Evolutionary conservation across 2,888 invertebrate genomes (phyloP), one percentile per base, ranked within the genome.

Genomic region (Masnerella sp.): DNA sequence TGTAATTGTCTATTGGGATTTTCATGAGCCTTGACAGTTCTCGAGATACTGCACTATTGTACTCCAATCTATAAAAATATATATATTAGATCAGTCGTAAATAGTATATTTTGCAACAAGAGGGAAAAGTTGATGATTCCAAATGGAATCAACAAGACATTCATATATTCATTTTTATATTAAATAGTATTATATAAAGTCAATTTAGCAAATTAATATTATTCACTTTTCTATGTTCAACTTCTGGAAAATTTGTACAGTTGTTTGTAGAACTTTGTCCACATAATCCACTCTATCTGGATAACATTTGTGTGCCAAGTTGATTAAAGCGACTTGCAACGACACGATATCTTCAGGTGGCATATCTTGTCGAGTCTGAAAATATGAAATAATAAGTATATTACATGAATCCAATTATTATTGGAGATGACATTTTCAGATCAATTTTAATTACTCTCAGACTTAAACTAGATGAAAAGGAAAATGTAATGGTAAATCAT

Each of bases 261-360:
- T 98, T 42, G 96, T 96, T 51, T 95, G 93, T 77, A 99, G 90
- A 12, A 99, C 98, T 84, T 96, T 94, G 87, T 99, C 98, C 1
- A 98, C 97, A 84, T 97, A 98, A 87, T 96, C 95, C 11, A 97
- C 93, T 82, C 95, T 91, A 84, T 97, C 96, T 0, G 97, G 96
- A 88, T 99, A 99, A 85, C 98, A 98, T 83, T 98, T 96, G 82
- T 98, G 94, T 0, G 99, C 98, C 75, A 99, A 89, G 88, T 96
- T 97, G 59, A 99, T 92, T 40, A 99, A 89, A 4, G 99, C 95
- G 58, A 98, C 96, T 90, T 99, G 98, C 59, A 99, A 90, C 5
- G 98, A 94, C 12, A 99, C 93, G 85, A 97, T 96, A 88, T 99
- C 99, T 88, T 99, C 99, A 15, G 95, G 88, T 0, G 98, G 96